phyloP scores from a whole-genome alignment of 2,797 vertebrate genomes.

The Sebastes dallii region DNA sequence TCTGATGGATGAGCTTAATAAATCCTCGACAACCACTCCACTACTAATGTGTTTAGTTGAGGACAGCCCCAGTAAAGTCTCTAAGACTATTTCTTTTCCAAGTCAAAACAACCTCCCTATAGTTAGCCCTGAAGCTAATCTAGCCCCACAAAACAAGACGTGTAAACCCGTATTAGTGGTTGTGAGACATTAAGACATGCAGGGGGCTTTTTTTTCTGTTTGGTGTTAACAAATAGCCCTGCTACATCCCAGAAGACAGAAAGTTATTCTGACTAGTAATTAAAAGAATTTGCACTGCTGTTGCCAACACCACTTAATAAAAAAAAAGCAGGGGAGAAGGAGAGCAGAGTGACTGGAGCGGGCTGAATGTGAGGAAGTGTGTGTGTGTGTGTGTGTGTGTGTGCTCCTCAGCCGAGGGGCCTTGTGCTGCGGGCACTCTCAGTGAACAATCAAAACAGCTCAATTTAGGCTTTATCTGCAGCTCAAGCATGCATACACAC shows the following conservation, averaged over 20 bases:
- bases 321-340: slow-evolving; percentile 33
- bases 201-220: slow-evolving; percentile 56
- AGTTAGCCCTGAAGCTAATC: slow-evolving; percentile 52
- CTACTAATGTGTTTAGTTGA: background rate
- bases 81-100: slow-evolving; percentile 15
- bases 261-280: slow-evolving; percentile 82
- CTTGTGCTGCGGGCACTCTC: slow-evolving; percentile 74
- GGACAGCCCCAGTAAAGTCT: background rate
- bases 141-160: slow-evolving; percentile 37
- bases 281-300: slow-evolving; percentile 81
- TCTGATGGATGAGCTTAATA: background rate
- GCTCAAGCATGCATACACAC: slow-evolving; percentile 63
- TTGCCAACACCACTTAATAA: slow-evolving; percentile 80
- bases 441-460: slow-evolving; percentile 84
- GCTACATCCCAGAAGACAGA: slow-evolving; percentile 72
- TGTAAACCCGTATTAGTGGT: slow-evolving; percentile 58
- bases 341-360: slow-evolving; percentile 53
- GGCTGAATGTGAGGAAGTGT: slow-evolving; percentile 26
- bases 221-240: slow-evolving; percentile 71
- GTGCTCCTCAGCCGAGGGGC: slow-evolving; percentile 62
- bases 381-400: background rate
- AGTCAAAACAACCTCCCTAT: slow-evolving; percentile 26
- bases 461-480: slow-evolving; percentile 83
- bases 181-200: slow-evolving; percentile 53
- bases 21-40: background rate